These are phyloP conservation scores for Drosophila yakuba DNA, from an alignment of 1,140 invertebrate species.

Conservation along the genomic window DNA sequence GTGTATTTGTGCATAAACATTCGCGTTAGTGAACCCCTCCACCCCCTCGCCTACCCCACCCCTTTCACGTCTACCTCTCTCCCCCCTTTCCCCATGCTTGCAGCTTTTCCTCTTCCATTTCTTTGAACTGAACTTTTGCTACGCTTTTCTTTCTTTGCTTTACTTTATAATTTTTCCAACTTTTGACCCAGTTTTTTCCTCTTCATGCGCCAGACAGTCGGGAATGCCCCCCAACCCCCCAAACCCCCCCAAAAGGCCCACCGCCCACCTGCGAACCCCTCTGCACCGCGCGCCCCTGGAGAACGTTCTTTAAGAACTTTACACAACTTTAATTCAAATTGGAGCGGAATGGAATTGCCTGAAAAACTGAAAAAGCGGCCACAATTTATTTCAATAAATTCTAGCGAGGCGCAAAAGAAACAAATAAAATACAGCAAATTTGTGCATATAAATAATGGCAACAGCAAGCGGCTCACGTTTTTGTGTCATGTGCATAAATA, in stretches of 20 bases:
- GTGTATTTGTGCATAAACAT: slow-evolving; percentile 56
- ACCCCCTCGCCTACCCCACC: not conserved
- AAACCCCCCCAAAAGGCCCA: not conserved
- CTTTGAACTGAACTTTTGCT: slow-evolving; percentile 61
- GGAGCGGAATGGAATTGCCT: slow-evolving; percentile 35
- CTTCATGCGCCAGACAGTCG: slow-evolving; percentile 54
- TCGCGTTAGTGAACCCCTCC: slow-evolving; percentile 1
- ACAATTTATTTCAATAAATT: slow-evolving; percentile 46
- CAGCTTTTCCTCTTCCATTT: slow-evolving; percentile 42
- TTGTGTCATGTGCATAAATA: slow-evolving; percentile 77
- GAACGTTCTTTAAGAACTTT: slow-evolving; percentile 36
- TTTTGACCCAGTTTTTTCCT: slow-evolving; percentile 70
- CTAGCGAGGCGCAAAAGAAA: slow-evolving; percentile 12
- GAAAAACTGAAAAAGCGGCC: slow-evolving; percentile 26
- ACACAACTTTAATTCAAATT: slow-evolving; percentile 44
- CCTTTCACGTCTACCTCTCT: slow-evolving; percentile 7
- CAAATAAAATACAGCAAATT: slow-evolving; percentile 27
- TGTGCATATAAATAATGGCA: slow-evolving; percentile 26
- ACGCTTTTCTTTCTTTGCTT: slow-evolving; percentile 70
- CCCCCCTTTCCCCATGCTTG: slow-evolving; percentile 3
- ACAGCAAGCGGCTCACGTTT: slow-evolving; percentile 60
- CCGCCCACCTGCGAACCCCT: slow-evolving; percentile 27
- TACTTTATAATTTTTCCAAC: slow-evolving; percentile 79
- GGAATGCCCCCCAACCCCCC: slow-evolving; percentile 24
- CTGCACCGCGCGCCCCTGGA: not conserved